phyloP scores from a whole-genome alignment of 2,113 vertebrate species.

The Xerus inauris region DNA sequence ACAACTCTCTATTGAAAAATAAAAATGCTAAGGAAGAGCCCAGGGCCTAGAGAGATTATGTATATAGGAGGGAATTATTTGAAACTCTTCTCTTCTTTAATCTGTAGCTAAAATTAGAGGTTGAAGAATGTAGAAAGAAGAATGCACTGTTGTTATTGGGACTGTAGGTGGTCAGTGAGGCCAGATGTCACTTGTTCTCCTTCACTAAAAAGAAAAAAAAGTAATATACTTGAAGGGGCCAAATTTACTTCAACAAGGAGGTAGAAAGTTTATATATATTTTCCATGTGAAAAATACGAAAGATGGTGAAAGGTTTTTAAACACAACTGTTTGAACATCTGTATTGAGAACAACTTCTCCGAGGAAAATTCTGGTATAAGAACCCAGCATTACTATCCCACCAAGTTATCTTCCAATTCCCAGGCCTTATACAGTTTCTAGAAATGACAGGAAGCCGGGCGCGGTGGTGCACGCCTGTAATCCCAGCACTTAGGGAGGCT shows the following conservation, averaged over 20 bases:
- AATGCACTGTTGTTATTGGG: not conserved
- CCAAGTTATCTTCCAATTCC: not conserved
- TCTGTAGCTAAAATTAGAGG: not conserved
- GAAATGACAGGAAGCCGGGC: not conserved
- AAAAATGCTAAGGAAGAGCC: not conserved
- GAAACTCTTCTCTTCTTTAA: not conserved
- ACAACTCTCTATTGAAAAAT: not conserved
- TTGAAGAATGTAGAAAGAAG: not conserved
- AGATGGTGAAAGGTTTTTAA: not conserved
- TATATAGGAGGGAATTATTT: not conserved
- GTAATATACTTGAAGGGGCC: not conserved
- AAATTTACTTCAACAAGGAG: not conserved
- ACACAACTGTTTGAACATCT: not conserved
- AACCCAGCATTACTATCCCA: not conserved
- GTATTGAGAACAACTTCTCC: not conserved
- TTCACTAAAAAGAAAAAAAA: not conserved
- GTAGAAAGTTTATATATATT: not conserved
- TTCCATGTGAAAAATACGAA: conserved; percentile 2
- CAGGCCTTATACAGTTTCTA: not conserved
- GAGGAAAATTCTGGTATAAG: not conserved
- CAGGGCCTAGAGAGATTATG: not conserved
- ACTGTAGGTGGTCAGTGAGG: not conserved
- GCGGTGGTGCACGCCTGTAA: too few relatives aligned
- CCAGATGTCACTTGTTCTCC: not conserved
- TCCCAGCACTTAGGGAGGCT: too few relatives aligned